phyloP scores from a whole-genome alignment of 2,797 vertebrate genomes.

The Pseudochaenichthys georgianus region DNA sequence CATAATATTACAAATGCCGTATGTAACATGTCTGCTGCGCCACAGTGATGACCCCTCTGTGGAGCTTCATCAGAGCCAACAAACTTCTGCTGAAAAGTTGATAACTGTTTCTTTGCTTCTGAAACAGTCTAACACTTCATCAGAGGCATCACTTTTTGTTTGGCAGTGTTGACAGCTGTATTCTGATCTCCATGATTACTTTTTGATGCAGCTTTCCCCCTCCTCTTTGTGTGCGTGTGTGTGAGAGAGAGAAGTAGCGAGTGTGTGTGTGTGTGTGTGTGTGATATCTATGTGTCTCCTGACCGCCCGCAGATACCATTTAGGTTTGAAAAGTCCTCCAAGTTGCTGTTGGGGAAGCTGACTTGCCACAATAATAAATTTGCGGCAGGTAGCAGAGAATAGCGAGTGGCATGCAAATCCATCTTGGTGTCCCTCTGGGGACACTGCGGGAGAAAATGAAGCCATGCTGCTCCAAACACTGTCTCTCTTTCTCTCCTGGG shows the following conservation, averaged over 20 bases:
- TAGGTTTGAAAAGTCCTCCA: constrained; percentile 82
- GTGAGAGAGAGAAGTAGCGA: constrained; percentile 16
- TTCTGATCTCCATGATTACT: constrained; percentile 82
- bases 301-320: constrained; percentile 83
- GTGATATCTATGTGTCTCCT: constrained; percentile 68
- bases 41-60: constrained; percentile 32
- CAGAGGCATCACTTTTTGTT: constrained; percentile 73
- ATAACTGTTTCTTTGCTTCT: constrained; percentile 55
- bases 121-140: constrained; percentile 68
- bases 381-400: constrained; percentile 83
- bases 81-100: constrained; percentile 74
- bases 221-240: constrained; percentile 47
- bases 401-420: constrained; percentile 86
- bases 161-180: constrained; percentile 73
- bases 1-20: constrained; percentile 16
- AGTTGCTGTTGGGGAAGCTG: constrained; percentile 84
- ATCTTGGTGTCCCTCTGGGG: constrained; percentile 87
- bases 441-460: constrained; percentile 81
- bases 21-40: constrained; percentile 34
- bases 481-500: constrained; percentile 77
- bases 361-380: constrained; percentile 87
- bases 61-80: constrained; percentile 38
- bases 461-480: constrained; percentile 78
- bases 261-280: constrained; percentile 45
- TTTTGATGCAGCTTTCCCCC: constrained; percentile 71